Percentiles rank a stretch among this genome's conserved stretches.
Evolutionary conservation across 2,888 invertebrate genomes (phyloP).

Genomic region (Cylloceria caligata): DNA sequence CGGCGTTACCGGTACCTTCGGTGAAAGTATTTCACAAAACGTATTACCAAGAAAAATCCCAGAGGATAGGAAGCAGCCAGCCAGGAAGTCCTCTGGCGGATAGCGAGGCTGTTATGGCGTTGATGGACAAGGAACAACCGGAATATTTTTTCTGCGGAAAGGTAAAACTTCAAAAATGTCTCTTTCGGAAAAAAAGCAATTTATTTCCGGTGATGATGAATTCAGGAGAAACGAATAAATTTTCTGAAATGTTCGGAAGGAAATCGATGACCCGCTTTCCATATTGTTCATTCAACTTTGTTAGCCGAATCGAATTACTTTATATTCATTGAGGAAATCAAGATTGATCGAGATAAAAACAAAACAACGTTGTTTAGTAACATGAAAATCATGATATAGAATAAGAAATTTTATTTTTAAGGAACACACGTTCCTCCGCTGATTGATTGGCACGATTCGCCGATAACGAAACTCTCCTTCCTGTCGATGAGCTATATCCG

Average conservation of each 20-base stretch:
- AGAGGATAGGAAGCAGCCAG: conserved; percentile 80
- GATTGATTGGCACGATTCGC: too few relatives aligned
- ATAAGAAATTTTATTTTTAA: too few relatives aligned
- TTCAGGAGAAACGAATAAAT: neutral
- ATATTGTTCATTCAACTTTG: conserved; percentile 5
- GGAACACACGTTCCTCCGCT: too few relatives aligned
- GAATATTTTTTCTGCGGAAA: conserved; percentile 82
- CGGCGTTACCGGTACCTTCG: conserved; percentile 82
- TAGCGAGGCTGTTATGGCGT: conserved; percentile 80
- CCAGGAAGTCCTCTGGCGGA: conserved; percentile 82
- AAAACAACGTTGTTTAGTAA: neutral
- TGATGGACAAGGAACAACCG: conserved; percentile 80
- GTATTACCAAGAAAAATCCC: conserved; percentile 81
- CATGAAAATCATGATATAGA: too few relatives aligned
- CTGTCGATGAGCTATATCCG: conserved; percentile 45
- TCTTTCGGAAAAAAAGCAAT: neutral
- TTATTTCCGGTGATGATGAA: neutral
- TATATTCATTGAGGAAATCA: neutral
- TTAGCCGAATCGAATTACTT: neutral
- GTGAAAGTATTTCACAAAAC: conserved; percentile 83
- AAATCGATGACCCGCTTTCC: neutral
- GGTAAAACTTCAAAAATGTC: conserved; percentile 68
- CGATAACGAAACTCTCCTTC: conserved; percentile 14
- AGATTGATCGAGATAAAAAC: neutral
- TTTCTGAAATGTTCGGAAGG: neutral